A percentile compares a stretch with the other conserved stretches of the same genome.
These are phyloP conservation scores for Pseudoips prasinana DNA, from an alignment of 2,888 invertebrate genomes.

Conservation along the genomic window DNA sequence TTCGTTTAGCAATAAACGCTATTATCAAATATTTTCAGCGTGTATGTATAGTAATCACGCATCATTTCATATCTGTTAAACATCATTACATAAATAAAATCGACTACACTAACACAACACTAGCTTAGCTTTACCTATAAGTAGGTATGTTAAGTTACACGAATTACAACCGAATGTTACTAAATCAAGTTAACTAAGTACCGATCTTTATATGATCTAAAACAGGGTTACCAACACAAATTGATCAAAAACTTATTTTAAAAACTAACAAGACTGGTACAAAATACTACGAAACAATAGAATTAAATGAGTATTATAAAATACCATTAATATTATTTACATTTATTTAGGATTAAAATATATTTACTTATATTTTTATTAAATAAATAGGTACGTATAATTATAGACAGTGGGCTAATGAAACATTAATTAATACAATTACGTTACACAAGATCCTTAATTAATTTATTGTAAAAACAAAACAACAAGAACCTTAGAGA, in stretches of 20 bases:
- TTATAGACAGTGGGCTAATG: too few species aligned
- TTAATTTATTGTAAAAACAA: conserved; percentile 21
- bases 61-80: too few species aligned
- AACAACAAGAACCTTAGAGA: conserved; percentile 19
- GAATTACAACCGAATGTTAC: too few species aligned
- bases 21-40: too few species aligned
- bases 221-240: conserved; percentile 13
- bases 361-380: too few species aligned
- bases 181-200: too few species aligned
- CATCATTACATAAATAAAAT: too few species aligned
- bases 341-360: conserved; percentile 15
- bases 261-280: conserved; percentile 4
- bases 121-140: too few species aligned
- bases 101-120: too few species aligned
- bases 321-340: conserved; percentile 26
- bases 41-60: too few species aligned
- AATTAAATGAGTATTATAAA: conserved; percentile 1
- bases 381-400: not conserved
- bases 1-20: too few species aligned
- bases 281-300: conserved; percentile 6
- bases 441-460: conserved; percentile 16
- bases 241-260: conserved; percentile 19
- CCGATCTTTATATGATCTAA: conserved; percentile 25
- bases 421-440: not conserved
- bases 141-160: too few species aligned